phyloP scores from a whole-genome alignment of 2,113 vertebrate species.

The Polypterus bichir region DNA sequence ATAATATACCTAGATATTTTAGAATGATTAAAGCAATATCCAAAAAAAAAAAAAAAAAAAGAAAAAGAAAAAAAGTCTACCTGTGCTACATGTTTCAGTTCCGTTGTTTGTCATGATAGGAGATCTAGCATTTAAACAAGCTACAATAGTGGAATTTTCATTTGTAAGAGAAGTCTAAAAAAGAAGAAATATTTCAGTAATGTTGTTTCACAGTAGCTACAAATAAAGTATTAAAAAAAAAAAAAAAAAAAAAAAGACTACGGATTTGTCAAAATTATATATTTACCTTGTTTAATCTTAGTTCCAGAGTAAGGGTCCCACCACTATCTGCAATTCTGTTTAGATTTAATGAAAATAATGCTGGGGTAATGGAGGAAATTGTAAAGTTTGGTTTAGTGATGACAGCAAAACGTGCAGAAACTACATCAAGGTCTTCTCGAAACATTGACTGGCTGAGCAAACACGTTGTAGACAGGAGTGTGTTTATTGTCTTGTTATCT shows the following conservation, averaged over 20 bases:
- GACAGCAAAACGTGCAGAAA: conserved; percentile 64
- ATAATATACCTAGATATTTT: too few species aligned
- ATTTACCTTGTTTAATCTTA: conserved; percentile 66
- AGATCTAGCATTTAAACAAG: conserved; percentile 58
- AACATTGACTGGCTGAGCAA: conserved; percentile 56
- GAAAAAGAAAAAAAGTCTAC: conserved; percentile 46
- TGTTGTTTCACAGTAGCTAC: neutral
- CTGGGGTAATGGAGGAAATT: conserved; percentile 42
- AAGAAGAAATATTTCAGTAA: neutral
- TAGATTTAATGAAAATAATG: conserved; percentile 59
- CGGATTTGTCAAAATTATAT: neutral
- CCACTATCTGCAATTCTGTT: conserved; percentile 60
- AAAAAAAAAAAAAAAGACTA: rapidly evolving
- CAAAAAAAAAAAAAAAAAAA: too few species aligned
- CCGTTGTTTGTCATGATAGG: conserved; percentile 58
- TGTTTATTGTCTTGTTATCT: neutral
- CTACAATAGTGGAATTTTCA: conserved; percentile 44
- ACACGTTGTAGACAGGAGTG: conserved; percentile 32
- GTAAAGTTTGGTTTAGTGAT: conserved; percentile 44
- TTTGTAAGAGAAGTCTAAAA: conserved; percentile 42
- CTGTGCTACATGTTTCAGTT: conserved; percentile 62
- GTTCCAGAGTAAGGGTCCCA: conserved; percentile 62
- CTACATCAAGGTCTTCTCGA: conserved; percentile 70
- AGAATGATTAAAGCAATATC: too few species aligned
- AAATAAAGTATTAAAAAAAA: neutral